These are phyloP conservation scores for Tenodera sinensis DNA, from an alignment of 2,888 invertebrate genomes.

Conservation along the genomic window DNA sequence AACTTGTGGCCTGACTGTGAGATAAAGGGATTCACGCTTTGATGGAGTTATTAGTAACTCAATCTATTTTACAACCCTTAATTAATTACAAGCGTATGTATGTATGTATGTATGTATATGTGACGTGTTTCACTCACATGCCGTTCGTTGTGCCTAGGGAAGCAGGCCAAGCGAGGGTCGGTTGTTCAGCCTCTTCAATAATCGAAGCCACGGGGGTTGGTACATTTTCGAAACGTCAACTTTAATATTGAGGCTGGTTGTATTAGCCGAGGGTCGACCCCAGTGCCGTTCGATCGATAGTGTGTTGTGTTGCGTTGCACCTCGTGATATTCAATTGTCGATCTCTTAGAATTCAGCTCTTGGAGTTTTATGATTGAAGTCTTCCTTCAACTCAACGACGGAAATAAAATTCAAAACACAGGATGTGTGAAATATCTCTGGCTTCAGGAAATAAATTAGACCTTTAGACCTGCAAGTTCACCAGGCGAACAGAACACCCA, in stretches of 20 bases:
- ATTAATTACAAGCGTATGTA: no score
- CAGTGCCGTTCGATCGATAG: neutral
- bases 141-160: no score
- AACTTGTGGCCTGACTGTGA: no score
- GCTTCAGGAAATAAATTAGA: neutral
- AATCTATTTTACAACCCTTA: no score
- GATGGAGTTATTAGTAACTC: no score
- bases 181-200: no score
- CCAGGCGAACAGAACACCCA: no score
- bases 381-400: neutral
- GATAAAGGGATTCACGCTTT: no score
- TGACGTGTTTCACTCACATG: no score
- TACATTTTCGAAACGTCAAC: neutral
- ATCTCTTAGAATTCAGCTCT: neutral
- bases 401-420: neutral
- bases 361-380: neutral
- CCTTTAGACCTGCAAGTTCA: neutral
- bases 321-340: neutral
- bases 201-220: no score
- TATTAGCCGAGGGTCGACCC: neutral
- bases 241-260: neutral
- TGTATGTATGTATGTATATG: no score
- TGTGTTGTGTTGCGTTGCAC: neutral
- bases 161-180: no score
- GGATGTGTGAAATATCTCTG: neutral